Conservation (phyloP, 2,797 vertebrate species). For the Discoglossus pictus region DNA sequence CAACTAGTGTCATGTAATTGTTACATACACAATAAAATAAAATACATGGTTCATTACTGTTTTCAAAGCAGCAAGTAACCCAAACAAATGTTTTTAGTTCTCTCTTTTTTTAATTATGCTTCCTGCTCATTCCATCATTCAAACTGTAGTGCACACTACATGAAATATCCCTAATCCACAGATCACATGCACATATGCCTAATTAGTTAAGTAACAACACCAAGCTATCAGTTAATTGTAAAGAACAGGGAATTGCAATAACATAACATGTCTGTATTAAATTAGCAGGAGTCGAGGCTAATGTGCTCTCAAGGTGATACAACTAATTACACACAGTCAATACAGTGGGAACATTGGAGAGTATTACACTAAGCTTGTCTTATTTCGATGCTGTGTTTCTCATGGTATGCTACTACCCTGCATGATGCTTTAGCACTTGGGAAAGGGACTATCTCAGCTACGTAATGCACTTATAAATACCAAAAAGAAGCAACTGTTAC, state of each 20-base stretch:
- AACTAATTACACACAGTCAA: constrained; percentile 48
- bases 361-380: constrained; percentile 5
- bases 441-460: no score
- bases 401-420: not conserved
- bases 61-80: no score
- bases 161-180: constrained; percentile 4
- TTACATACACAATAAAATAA: no score
- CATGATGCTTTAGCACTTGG: no score
- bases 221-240: constrained; percentile 44
- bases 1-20: no score
- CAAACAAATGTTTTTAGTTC: not conserved
- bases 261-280: constrained; percentile 41
- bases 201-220: constrained; percentile 49
- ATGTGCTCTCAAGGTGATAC: constrained; percentile 48
- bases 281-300: constrained; percentile 41
- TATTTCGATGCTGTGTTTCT: constrained; percentile 5
- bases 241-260: constrained; percentile 48
- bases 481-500: no score
- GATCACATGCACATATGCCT: constrained; percentile 28
- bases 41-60: not conserved
- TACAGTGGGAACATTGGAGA: constrained; percentile 34
- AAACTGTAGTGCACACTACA: not conserved
- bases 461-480: no score
- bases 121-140: not conserved
- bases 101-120: not conserved